These are phyloP conservation scores for Celastrina argiolus DNA, from an alignment of 2,888 invertebrate genomes.

Conservation along the genomic window DNA sequence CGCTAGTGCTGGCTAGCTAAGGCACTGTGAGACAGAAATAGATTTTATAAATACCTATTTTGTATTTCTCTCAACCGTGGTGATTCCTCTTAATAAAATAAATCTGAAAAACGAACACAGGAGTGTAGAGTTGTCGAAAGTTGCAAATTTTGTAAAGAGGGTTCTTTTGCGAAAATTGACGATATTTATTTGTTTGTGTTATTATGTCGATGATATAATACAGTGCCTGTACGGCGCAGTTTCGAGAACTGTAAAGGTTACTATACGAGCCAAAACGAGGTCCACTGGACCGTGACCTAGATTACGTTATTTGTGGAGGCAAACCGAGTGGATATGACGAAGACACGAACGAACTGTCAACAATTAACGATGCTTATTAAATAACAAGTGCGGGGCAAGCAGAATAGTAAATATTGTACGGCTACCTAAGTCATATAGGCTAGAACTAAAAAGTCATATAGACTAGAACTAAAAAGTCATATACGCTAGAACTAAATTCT, in stretches of 20 bases:
- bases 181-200: neutral
- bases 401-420: neutral
- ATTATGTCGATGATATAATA: slow-evolving; percentile 31
- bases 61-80: no score
- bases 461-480: no score
- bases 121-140: no score
- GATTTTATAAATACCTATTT: no score
- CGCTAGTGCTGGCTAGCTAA: no score
- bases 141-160: no score
- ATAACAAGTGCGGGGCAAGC: neutral
- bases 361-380: slow-evolving; percentile 7
- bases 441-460: no score
- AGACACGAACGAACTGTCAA: slow-evolving; percentile 20
- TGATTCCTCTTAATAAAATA: no score
- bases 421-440: neutral
- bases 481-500: no score
- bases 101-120: no score
- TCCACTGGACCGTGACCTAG: slow-evolving; percentile 66
- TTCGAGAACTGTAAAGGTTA: slow-evolving; percentile 35
- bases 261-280: slow-evolving; percentile 47
- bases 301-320: slow-evolving; percentile 58
- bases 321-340: slow-evolving; percentile 41
- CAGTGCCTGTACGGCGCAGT: slow-evolving; percentile 34
- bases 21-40: no score
- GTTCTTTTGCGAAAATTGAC: neutral